Evolutionary conservation across 2,888 invertebrate genomes (phyloP).

Genomic region (Nomada fucata): DNA sequence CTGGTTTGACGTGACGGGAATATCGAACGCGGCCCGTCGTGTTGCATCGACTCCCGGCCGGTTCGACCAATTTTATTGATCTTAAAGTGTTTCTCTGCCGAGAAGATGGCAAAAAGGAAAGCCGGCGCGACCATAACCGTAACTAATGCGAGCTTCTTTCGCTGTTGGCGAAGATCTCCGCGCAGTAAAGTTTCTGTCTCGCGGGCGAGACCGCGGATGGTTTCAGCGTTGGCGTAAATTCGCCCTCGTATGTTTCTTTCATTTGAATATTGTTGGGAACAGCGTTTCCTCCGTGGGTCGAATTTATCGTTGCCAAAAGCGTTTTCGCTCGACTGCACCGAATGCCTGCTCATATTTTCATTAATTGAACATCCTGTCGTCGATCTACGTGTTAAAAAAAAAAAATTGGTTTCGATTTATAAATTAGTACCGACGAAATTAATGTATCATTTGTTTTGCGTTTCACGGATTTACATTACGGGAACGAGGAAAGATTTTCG

Average conservation of each 20-base stretch:
- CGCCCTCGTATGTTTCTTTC: conserved; percentile 64
- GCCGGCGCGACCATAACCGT: conserved; percentile 57
- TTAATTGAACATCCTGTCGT: too few relatives aligned
- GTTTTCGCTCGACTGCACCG: conserved; percentile 23
- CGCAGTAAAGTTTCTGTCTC: conserved; percentile 54
- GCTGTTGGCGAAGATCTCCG: conserved; percentile 36
- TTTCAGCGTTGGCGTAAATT: conserved; percentile 61
- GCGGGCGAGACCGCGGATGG: conserved; percentile 57
- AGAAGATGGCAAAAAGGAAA: conserved; percentile 26
- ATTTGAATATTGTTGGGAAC: conserved; percentile 66
- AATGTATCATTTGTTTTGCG: too few relatives aligned
- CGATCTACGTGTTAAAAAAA: too few relatives aligned
- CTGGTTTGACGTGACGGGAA: conserved; percentile 55
- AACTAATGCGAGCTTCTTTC: conserved; percentile 66
- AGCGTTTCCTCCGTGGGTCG: conserved; percentile 32
- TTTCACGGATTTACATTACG: too few relatives aligned
- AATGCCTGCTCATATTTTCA: conserved; percentile 21
- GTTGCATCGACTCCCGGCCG: conserved; percentile 52
- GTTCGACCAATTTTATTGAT: conserved; percentile 66
- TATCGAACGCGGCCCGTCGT: conserved; percentile 52
- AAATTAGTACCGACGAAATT: too few relatives aligned
- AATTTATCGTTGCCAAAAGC: conserved; percentile 47
- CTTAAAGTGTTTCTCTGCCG: conserved; percentile 61
- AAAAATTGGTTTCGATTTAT: too few relatives aligned
- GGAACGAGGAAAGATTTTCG: too few relatives aligned